Evolutionary conservation across 1,140 invertebrate species (phyloP).

Genomic region (Proales similis): DNA sequence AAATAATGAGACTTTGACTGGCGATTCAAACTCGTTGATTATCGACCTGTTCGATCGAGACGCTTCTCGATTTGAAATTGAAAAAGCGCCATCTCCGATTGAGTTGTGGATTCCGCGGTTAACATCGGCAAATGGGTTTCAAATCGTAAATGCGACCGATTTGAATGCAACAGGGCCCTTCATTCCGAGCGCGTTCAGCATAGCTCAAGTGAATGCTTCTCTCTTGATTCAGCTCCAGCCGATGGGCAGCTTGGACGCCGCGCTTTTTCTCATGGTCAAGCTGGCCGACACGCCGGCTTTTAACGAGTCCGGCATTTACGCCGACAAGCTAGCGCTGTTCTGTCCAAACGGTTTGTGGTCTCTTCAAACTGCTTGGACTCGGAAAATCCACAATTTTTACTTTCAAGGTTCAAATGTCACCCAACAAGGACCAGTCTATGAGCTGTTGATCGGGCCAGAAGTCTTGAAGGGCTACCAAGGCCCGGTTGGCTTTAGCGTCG

Average conservation of each 20-base stretch:
- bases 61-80: conserved; percentile 18
- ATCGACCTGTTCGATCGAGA: conserved; percentile 19
- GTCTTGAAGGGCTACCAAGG: not conserved
- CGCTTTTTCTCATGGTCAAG: conserved; percentile 7
- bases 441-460: not conserved
- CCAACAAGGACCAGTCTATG: not conserved
- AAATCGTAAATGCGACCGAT: conserved; percentile 3
- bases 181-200: conserved; percentile 5
- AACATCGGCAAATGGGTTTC: not conserved
- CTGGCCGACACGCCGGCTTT: not conserved
- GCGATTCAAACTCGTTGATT: conserved; percentile 23
- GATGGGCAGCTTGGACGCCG: not conserved
- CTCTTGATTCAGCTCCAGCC: conserved; percentile 20
- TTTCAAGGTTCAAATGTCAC: not conserved
- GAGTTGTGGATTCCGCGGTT: conserved; percentile 12
- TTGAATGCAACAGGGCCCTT: not conserved
- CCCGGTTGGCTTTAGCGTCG: not conserved
- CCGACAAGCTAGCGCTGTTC: conserved; percentile 20
- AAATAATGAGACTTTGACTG: conserved; percentile 26
- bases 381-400: not conserved
- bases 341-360: conserved; percentile 2
- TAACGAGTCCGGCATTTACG: not conserved
- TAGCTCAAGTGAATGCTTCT: conserved; percentile 21
- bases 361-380: not conserved
- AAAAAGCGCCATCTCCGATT: not conserved